phyloP scores from a whole-genome alignment of 2,797 vertebrate species.

The Neosilurus hyrtlii region DNA sequence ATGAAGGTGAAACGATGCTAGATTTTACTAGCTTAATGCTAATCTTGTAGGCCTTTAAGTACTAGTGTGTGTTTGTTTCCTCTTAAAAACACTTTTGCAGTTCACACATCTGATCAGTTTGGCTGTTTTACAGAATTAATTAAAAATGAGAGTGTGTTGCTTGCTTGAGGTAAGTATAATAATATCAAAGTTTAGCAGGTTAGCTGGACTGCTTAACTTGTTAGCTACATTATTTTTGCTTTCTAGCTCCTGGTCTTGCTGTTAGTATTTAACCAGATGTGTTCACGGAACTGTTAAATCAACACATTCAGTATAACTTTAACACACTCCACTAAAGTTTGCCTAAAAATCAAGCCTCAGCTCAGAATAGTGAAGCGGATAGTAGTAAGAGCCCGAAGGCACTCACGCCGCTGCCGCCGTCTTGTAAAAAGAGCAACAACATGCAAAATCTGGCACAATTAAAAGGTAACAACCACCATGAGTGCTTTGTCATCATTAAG shows the following conservation, averaged over 20 bases:
- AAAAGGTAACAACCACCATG: constrained; percentile 54
- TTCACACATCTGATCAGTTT: not conserved
- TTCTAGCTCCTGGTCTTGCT: not conserved
- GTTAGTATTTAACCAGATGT: constrained; percentile 11
- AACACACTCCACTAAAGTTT: constrained; percentile 12
- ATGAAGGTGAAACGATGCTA: not conserved
- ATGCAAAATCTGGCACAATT: constrained; percentile 49
- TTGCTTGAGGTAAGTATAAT: not conserved
- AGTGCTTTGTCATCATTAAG: constrained; percentile 64
- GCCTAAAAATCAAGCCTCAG: constrained; percentile 15
- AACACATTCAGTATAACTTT: constrained; percentile 4
- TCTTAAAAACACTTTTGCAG: not conserved
- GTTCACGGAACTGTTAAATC: constrained; percentile 29
- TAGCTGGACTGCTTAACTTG: not conserved
- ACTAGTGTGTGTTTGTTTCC: not conserved
- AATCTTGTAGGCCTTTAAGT: not conserved
- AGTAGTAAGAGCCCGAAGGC: constrained; percentile 33
- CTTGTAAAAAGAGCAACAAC: constrained; percentile 55
- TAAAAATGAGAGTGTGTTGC: not conserved
- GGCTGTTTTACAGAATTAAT: not conserved
- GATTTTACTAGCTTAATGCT: not conserved
- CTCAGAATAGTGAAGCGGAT: constrained; percentile 18
- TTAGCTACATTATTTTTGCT: not conserved
- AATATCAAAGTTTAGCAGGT: not conserved
- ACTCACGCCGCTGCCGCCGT: not conserved